Base-by-base conservation (phyloP, 2,888 invertebrate species). In the Saturnia japonica region DNA sequence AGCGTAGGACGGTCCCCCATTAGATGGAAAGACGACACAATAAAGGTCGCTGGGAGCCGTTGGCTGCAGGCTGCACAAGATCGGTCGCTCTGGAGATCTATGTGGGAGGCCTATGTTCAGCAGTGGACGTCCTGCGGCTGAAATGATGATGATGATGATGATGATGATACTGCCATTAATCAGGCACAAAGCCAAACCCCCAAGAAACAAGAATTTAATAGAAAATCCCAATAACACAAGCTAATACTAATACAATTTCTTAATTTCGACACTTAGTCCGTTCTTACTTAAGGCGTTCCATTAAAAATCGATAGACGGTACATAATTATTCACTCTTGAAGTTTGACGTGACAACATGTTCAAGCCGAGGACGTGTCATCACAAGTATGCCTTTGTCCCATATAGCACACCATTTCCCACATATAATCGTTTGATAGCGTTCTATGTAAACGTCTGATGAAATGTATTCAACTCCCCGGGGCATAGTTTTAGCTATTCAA, bases 301-400 rank as follows among this genome's bases (percentile, higher is more conserved):
- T 14, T 28, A 64, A 40, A 40, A 40, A 64, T 64, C 64, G 64
- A 64, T 64, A 64, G 9, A 34, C 34, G 34, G 34, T 6, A 64
- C 64, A 64, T 40, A 40, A 40, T 40, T 64, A 40, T 40, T 19
- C 40, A 9, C 12, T n/a, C 34, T 64, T 64, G 16, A 64, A 2
- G 40, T 64, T 64, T 6, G n/a, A 8, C 25, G 14, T 14, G 22
- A 67, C 67, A 67, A 45, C 45, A 14, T 45, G 47, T n/a, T 67
- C 22, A 40, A 67, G n/a, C 19, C 54, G 47, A 68, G 54, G n/a
- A 54, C 68, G 28, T 68, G 47, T 40, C 34, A 47, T 51, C 68
- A 68, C 68, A 47, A 54, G 54, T 51, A 68, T 54, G 40, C 51
- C 34, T 34, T 68, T 68, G n/a, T 68, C n/a, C 12, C 47, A n/a